phyloP scores from a whole-genome alignment of 2,888 invertebrate genomes.

The Orthosia cruda region DNA sequence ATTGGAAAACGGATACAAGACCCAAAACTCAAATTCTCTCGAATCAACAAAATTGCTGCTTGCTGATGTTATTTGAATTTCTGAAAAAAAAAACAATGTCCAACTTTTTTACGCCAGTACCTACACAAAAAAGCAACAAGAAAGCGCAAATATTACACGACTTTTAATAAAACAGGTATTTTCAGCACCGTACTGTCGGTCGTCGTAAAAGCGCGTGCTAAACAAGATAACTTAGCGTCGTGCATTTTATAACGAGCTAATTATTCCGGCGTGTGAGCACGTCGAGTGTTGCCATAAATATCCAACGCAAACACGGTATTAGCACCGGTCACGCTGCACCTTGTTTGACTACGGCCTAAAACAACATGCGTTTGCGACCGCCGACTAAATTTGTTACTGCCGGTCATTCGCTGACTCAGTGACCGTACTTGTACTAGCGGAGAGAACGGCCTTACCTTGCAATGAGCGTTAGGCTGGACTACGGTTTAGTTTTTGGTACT shows the following conservation, averaged over 20 bases:
- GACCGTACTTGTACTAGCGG: constrained; percentile 76
- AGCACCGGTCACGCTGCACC: constrained; percentile 89
- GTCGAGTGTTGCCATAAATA: constrained; percentile 89
- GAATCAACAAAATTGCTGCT: no score
- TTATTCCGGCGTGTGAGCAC: constrained; percentile 87
- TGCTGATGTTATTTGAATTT: no score
- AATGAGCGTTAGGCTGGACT: background rate
- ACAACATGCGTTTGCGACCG: constrained; percentile 90
- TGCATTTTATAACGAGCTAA: constrained; percentile 89
- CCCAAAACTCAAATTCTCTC: no score
- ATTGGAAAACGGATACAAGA: background rate
- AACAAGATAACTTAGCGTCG: constrained; percentile 79
- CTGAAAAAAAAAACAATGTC: background rate
- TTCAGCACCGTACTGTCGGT: constrained; percentile 54
- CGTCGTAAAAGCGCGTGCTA: constrained; percentile 57
- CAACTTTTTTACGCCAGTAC: background rate
- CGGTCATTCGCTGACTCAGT: constrained; percentile 90
- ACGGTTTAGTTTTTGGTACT: background rate
- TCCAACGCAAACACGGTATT: constrained; percentile 88
- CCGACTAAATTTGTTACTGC: constrained; percentile 88
- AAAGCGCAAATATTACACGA: background rate
- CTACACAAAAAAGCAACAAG: background rate
- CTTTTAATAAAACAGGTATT: constrained; percentile 3
- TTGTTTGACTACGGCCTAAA: constrained; percentile 90
- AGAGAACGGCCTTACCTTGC: constrained; percentile 59